Conservation (phyloP, 2,888 invertebrate genomes). For the Andrena chrysosceles region DNA sequence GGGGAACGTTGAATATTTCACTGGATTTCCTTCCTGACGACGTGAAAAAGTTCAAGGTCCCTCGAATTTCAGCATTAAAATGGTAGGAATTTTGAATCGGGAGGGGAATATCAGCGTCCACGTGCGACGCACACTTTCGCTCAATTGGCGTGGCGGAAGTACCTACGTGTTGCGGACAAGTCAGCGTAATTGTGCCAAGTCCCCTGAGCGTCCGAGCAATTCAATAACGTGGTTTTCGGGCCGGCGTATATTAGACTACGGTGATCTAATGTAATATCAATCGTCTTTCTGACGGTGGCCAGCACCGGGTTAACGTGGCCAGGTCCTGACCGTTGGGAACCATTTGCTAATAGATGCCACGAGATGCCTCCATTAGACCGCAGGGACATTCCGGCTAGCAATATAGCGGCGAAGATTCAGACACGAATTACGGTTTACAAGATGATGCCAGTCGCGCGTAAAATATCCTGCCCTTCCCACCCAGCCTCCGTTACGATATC, state of each 20-base stretch:
- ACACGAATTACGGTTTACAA: constrained; percentile 75
- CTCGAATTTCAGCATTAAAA: not conserved
- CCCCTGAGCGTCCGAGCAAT: constrained; percentile 53
- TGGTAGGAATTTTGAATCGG: no score
- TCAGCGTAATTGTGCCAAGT: constrained; percentile 51
- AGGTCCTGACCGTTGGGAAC: constrained; percentile 81
- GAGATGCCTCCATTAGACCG: constrained; percentile 81
- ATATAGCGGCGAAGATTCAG: constrained; percentile 79
- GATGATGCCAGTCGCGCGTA: constrained; percentile 50
- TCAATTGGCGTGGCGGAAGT: constrained; percentile 3
- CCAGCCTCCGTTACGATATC: not conserved
- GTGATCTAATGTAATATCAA: constrained; percentile 75
- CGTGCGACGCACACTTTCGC: not conserved
- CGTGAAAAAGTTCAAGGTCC: not conserved
- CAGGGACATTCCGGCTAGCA: constrained; percentile 80
- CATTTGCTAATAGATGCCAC: constrained; percentile 82
- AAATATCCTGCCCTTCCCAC: constrained; percentile 24
- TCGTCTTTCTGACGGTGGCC: constrained; percentile 73
- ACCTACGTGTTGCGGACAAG: constrained; percentile 21
- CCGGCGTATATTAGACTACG: constrained; percentile 70
- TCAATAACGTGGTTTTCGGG: constrained; percentile 67
- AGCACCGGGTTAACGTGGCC: constrained; percentile 76
- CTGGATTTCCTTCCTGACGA: not conserved
- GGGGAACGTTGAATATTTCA: not conserved
- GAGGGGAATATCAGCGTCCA: not conserved